Conservation (phyloP, 2,888 invertebrate genomes). For the Coelopa pilipes region DNA sequence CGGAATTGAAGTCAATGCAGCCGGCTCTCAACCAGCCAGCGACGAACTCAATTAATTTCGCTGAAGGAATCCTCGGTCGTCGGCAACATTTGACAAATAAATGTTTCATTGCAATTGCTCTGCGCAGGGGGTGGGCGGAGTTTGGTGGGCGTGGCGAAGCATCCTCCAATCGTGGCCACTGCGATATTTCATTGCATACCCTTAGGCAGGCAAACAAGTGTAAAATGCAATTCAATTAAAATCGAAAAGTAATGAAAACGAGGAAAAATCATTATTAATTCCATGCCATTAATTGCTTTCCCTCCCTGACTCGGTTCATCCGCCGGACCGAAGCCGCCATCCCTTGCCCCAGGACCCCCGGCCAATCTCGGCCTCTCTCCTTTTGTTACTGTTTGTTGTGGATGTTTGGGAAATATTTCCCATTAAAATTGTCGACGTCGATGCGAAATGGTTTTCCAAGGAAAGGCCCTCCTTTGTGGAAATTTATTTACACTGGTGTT, state of each 20-base stretch:
- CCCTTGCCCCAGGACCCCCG: neutral
- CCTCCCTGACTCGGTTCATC: neutral
- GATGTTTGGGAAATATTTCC: neutral
- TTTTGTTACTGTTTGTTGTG: too few species aligned
- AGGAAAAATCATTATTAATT: slow-evolving; percentile 24
- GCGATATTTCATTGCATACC: slow-evolving; percentile 31
- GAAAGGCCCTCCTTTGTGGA: neutral
- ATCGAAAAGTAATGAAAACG: slow-evolving; percentile 31
- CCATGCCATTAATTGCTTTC: slow-evolving; percentile 4
- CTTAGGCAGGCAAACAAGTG: slow-evolving; percentile 23
- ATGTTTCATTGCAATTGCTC: too few species aligned
- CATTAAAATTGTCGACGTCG: neutral
- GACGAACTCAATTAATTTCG: too few species aligned
- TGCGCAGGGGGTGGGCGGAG: too few species aligned
- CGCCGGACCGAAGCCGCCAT: neutral
- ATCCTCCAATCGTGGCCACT: too few species aligned
- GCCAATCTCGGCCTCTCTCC: too few species aligned
- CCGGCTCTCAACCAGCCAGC: too few species aligned
- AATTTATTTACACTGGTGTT: neutral
- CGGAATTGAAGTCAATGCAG: too few species aligned
- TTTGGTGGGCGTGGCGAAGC: too few species aligned
- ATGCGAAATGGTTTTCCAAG: neutral
- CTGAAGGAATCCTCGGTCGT: too few species aligned
- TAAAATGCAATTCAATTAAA: slow-evolving; percentile 34
- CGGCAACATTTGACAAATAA: too few species aligned